Base-by-base conservation (phyloP, 53 echinoderm and acorn worm genomes). In the Patiria pectinifera region DNA sequence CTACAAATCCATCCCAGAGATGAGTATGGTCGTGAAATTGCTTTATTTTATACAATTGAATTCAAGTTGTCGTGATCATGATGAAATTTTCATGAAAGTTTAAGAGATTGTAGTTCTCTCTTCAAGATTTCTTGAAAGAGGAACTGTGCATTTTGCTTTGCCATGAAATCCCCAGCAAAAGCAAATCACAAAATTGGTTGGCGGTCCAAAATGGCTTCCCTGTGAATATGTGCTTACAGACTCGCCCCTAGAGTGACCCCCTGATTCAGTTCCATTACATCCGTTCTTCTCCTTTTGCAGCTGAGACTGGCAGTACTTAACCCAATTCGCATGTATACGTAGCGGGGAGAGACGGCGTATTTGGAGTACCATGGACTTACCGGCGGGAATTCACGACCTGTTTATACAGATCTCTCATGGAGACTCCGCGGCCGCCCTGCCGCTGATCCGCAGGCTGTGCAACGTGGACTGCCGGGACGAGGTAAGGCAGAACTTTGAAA, bases 381-480 rank as follows among this genome's bases (percentile, higher is more conserved):
- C 87, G 61, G 61, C 61, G 59, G 87, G 87, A 76, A 87, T 87
- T 59, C 87, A 87, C 76, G 87, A 87, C 87, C 87, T 87, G 78
- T 87, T 87, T 87, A 77, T 87, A 22, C 87, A 87, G 87, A 87
- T 87, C 35, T 76, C 87, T 11, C 87, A 87, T 72, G 87, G 87
- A 7, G 87, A 87, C 58, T 61, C 87, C 12, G 78, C 71, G 61
- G 87, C 87, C 3, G 87, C 87, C 5, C 61, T 87, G 4, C 71
- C 87, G 10, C 13, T 87, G 60, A 87, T 87, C 45, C 87, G 76
- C 48, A 76, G 87, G 77, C 87, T 87, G 61, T 76, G 87, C 26
- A 87, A 87, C 43, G 87, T 87, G 87, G 87, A 87, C 87, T 87
- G 87, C 87, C 78, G 87, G 0, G 87, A 87, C 62, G 87, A 87